phyloP scores from a whole-genome alignment of 2,113 vertebrate species.

The Prinia subflava region DNA sequence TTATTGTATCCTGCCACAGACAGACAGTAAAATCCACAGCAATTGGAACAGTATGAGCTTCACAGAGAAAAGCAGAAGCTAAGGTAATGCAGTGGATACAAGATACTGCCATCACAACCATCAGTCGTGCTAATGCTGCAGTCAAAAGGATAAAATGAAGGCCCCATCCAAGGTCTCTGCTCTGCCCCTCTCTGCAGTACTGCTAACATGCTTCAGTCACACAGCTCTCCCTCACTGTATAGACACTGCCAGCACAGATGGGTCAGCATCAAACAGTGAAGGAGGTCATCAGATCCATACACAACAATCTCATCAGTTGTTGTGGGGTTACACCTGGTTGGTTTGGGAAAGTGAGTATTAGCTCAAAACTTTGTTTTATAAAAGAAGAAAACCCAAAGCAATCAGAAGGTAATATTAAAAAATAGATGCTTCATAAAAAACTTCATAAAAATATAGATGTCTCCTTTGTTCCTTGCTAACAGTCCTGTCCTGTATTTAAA shows the following conservation, averaged over 20 bases:
- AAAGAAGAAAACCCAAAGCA: not conserved
- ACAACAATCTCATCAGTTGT: accelerated
- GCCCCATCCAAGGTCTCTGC: not conserved
- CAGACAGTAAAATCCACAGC: not conserved
- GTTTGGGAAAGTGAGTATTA: not conserved
- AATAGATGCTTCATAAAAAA: no score
- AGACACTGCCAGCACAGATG: not conserved
- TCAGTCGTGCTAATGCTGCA: not conserved
- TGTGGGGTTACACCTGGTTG: not conserved
- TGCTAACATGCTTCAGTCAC: not conserved
- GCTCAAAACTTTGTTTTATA: not conserved
- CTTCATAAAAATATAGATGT: not conserved
- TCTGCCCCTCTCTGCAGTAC: not conserved
- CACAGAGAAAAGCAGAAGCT: not conserved
- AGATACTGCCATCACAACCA: not conserved
- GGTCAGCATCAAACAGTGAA: not conserved
- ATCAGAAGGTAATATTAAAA: not conserved
- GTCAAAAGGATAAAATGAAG: not conserved
- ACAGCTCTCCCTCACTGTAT: not conserved
- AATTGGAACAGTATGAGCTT: not conserved
- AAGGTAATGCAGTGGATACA: not conserved
- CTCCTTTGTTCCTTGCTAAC: not conserved
- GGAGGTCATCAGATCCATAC: not conserved
- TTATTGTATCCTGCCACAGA: not conserved
- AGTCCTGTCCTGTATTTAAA: not conserved